phyloP scores from a whole-genome alignment of 2,797 vertebrate species.

The Lacerta viridis region DNA sequence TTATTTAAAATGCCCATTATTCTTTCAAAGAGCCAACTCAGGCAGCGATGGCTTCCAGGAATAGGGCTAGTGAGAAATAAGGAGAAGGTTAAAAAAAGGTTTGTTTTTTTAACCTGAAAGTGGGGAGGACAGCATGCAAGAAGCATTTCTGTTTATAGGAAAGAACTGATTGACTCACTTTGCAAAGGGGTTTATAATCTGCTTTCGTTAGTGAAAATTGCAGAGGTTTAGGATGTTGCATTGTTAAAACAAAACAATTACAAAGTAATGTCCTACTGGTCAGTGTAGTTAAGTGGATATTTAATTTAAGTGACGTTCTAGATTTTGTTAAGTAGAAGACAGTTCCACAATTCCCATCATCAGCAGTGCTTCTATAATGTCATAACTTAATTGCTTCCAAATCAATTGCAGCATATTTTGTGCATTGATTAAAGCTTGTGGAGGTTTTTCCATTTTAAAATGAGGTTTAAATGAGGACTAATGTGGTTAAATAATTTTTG shows the following conservation, averaged over 20 bases:
- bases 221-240: neutral
- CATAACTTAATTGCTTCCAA: neutral
- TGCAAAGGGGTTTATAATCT: neutral
- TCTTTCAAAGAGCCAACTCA: neutral
- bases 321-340: neutral
- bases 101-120: neutral
- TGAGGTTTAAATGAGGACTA: neutral
- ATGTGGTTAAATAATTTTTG: slow-evolving; percentile 28
- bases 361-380: neutral
- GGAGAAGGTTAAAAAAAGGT: no score
- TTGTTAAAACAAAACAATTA: neutral
- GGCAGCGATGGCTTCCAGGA: neutral
- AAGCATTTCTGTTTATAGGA: neutral
- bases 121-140: no score
- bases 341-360: neutral
- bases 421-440: neutral
- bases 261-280: no score
- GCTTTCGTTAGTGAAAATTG: neutral
- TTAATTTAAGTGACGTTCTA: neutral
- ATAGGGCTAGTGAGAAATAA: neutral
- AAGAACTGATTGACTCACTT: neutral
- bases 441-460: neutral
- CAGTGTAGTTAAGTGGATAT: neutral
- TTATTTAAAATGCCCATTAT: neutral
- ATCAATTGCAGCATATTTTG: neutral